Evolutionary conservation across 2,888 invertebrate genomes (phyloP), one percentile per base, ranked within the genome.

Genomic region (Plutella xylostella): DNA sequence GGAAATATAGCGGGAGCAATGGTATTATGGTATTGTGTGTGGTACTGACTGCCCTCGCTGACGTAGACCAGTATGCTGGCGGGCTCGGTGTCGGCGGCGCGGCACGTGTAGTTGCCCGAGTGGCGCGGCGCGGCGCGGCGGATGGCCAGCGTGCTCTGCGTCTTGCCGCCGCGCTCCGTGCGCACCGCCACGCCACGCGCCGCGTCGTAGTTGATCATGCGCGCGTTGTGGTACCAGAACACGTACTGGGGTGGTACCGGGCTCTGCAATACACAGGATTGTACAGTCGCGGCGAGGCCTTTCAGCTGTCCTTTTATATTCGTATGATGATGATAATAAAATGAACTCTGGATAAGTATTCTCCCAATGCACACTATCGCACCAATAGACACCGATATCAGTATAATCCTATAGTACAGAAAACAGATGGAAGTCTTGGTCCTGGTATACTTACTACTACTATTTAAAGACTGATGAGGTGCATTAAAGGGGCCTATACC

Each of bases 151-250:
- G 92, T 89, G 63, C 93, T 93, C 80, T 94, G 93, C 54, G 94
- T 94, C 69, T 90, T 88, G 65, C 91, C 89, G 52, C 93, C 94
- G 53, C 92, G 92, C 74, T 91, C 91, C 54, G 94, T 94, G 70
- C 90, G 89, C 64, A 96, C 94, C 55, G 87, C 87, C 55, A 94
- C 93, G 56, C 93, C 91, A 63, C 94, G 89, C 59, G 91, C 86
- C 60, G 89, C 91, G 80, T 95, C 94, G 82, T 94, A 95, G 87
- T 95, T 96, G 85, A 96, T 94, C 91, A 96, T 94, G 68, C 92
- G 91, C 76, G 92, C 92, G 85, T 96, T 94, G 86, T 95, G 95
- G 85, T 93, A 95, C 96, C 96, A 96, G 86, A 95, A 95, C 68
- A 96, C 94, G 86, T 94, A 96, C 82, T 94, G 94, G 55, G 95